Conservation (phyloP, 2,888 invertebrate genomes). For the Habrosyne pyritoides region DNA sequence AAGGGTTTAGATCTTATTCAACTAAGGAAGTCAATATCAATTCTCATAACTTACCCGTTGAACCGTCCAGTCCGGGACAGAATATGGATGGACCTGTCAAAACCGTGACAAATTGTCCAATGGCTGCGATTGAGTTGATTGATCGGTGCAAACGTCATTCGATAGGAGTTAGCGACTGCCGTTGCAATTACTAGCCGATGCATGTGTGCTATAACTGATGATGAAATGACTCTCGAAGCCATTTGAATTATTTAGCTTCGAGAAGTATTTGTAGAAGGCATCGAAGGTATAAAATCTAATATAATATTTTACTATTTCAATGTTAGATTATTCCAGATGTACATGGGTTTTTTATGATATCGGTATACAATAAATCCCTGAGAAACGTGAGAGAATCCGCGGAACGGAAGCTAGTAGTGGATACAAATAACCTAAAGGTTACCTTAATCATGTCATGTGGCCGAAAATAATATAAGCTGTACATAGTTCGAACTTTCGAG, state of each 20-base stretch:
- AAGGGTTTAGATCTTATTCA: background rate
- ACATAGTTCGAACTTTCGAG: no score
- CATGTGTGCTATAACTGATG: background rate
- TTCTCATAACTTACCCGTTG: background rate
- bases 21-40: background rate
- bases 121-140: background rate
- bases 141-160: background rate
- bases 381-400: no score
- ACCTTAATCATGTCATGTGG: no score
- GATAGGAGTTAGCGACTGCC: background rate
- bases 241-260: background rate
- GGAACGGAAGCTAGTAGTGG: no score
- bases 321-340: no score
- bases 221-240: background rate
- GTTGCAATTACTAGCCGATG: background rate
- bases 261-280: background rate
- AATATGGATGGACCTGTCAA: background rate
- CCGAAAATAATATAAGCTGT: no score
- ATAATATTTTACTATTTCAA: no score
- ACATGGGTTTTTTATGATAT: no score
- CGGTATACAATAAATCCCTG: no score
- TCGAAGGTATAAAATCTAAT: background rate
- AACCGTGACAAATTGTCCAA: background rate
- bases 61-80: background rate
- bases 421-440: no score